phyloP scores from a whole-genome alignment of 2,888 invertebrate species.

The Dione vanillae region DNA sequence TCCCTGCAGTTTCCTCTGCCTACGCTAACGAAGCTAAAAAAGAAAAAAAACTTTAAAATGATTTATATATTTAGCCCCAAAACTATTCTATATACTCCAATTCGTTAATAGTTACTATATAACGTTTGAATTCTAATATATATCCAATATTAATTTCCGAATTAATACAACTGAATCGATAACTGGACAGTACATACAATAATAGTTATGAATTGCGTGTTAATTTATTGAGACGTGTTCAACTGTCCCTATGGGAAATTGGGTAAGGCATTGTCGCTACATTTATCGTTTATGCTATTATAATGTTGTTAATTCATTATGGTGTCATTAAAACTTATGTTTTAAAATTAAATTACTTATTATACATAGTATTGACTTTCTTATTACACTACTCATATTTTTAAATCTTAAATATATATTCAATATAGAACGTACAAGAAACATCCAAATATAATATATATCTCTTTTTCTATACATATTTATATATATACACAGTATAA shows the following conservation, averaged over 20 bases:
- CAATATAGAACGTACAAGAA: no score
- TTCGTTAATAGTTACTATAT: not conserved
- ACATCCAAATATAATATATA: no score
- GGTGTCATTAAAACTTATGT: not conserved
- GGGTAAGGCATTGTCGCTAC: slow-evolving; percentile 47
- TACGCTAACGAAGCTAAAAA: no score
- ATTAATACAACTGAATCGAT: slow-evolving; percentile 18
- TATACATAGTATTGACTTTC: no score
- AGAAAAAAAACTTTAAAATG: no score
- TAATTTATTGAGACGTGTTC: slow-evolving; percentile 53
- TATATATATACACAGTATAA: no score
- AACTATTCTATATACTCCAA: not conserved
- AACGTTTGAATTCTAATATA: not conserved
- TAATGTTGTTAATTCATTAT: slow-evolving; percentile 15
- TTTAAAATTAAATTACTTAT: no score
- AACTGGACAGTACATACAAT: slow-evolving; percentile 25
- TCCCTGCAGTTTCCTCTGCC: no score
- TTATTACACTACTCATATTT: no score
- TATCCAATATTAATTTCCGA: slow-evolving; percentile 1
- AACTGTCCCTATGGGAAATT: slow-evolving; percentile 45
- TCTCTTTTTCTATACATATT: no score
- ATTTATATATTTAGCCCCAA: no score
- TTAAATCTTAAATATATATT: no score
- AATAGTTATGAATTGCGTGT: slow-evolving; percentile 49
- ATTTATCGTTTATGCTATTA: slow-evolving; percentile 44